Evolutionary conservation across 2,888 invertebrate genomes (phyloP), one percentile per base, ranked within the genome.

Genomic region (Drosophila eohydei): DNA sequence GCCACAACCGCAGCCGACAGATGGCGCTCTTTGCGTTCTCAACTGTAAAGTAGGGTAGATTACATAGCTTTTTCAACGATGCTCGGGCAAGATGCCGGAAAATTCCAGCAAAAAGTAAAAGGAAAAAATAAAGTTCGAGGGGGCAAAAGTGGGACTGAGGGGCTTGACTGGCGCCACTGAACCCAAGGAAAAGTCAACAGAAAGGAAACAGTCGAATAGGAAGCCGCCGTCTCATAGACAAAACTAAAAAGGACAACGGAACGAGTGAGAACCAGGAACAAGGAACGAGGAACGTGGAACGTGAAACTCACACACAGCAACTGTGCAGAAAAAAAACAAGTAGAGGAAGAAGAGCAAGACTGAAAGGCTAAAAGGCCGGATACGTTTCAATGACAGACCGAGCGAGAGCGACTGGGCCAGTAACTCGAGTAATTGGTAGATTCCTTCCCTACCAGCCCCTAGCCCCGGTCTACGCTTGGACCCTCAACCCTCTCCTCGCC

Each of bases 21-120:
- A 54, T 54, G 54, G 54, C 54, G 71, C 74, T 81, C 63, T 67
- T 69, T 78, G 77, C 71, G 77, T 75, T 88, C 72, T 82, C 86
- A 85, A 80, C 88, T 86, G 81, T 74, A 83, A 88, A 85, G 85
- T 77, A 81, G 85, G 77, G 71, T 86, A 86, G 83, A 88, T 85
- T 86, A 81, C 85, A 79, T 68, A 71, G 79, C 78, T 74, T 78
- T 74, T 79, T 83, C 76, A 80, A 67, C 74, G 78, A 68, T 68
- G 63, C 52, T 62, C 48, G 32, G 57, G 72, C 70, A 76, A 85
- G 80, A 77, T 73, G 78, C 72, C 66, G 65, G 76, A 70, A 81
- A 81, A 66, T 74, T 66, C 54, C 66, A 51, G 40, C 46, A 61
- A 11, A 52, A 38, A 54, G 6, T 12, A 8, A 46, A n/a, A 36